Base-by-base conservation (phyloP, 2,888 invertebrate genomes). In the Caenorhabditis sulstoni region DNA sequence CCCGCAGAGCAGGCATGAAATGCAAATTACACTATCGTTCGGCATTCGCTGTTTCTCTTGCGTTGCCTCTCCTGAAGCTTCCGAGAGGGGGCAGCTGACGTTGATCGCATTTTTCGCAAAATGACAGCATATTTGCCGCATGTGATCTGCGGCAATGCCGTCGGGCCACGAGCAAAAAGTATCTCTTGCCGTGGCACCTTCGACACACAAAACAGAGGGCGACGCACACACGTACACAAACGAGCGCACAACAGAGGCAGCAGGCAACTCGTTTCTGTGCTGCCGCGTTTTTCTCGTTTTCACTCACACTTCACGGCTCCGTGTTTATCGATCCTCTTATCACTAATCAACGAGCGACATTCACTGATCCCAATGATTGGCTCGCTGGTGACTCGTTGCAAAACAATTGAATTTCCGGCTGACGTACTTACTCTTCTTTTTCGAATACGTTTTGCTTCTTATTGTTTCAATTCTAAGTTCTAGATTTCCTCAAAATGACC, bases 401-500 rank as follows among this genome's bases (percentile, higher is more conserved):
- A 11, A 20, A 49, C n/a, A n/a, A n/a, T n/a, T n/a, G n/a, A n/a
- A n/a, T n/a, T n/a, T n/a, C n/a, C n/a, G n/a, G n/a, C n/a, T n/a
- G n/a, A n/a, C n/a, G n/a, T n/a, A n/a, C n/a, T 64, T 12, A 50
- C 2, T n/a, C 29, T 7, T 29, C 29, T 39, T 65, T n/a, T 55
- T 20, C 5, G 16, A 16, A 20, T 18, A 39, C 22, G 7, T 14
- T 20, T 53, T 5, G 0, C n/a, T 20, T 4, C 53, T n/a, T n/a
- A n/a, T n/a, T n/a, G n/a, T n/a, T n/a, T n/a, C 23, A 47, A 18
- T 55, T 29, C 29, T 18, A 14, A 45, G 7, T 73, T 74, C 20
- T 49, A 67, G 67, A 67, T 14, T 18, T 12, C 23, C 49, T 23
- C 52, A 70, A 59, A 66, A 88, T 85, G 84, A 80, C 87, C 20